These are phyloP conservation scores for Cordylochernes scorpioides DNA, from an alignment of 2,888 invertebrate species.

Conservation along the genomic window DNA sequence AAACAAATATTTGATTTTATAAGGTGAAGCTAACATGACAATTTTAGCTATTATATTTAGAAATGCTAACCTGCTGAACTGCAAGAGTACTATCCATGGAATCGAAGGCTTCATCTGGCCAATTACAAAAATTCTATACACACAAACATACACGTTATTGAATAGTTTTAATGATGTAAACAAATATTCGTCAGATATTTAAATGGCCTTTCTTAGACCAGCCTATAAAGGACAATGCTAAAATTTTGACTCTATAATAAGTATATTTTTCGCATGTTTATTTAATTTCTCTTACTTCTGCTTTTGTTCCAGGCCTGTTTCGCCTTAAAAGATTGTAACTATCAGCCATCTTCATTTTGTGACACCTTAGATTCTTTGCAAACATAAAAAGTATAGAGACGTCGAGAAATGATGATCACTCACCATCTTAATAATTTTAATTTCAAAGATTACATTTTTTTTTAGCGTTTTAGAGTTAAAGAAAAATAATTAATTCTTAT, in stretches of 20 bases:
- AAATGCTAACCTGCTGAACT: conserved; percentile 45
- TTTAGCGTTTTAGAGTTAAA: too few relatives aligned
- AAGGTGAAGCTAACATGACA: too few relatives aligned
- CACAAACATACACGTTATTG: conserved; percentile 5
- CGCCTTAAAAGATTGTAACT: conserved; percentile 20
- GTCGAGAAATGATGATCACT: too few relatives aligned
- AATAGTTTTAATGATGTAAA: conserved; percentile 3
- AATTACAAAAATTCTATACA: conserved; percentile 67
- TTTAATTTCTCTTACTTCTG: conserved; percentile 34
- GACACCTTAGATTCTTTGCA: conserved; percentile 1
- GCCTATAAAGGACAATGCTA: not conserved
- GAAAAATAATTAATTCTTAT: too few relatives aligned
- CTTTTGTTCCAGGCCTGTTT: conserved; percentile 71
- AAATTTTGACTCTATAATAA: not conserved
- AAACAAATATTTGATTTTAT: too few relatives aligned
- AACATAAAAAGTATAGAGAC: too few relatives aligned
- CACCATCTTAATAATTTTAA: too few relatives aligned
- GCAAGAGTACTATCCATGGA: conserved; percentile 98
- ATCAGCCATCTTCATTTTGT: conserved; percentile 14
- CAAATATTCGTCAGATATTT: too few relatives aligned
- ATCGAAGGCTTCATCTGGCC: conserved; percentile 94
- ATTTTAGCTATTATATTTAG: not conserved
- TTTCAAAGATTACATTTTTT: too few relatives aligned
- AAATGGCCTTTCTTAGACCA: not conserved
- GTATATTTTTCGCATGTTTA: not conserved